Evolutionary conservation across 2,888 invertebrate genomes (phyloP), one percentile per base, ranked within the genome.

Genomic region (Mesochorus sp.): DNA sequence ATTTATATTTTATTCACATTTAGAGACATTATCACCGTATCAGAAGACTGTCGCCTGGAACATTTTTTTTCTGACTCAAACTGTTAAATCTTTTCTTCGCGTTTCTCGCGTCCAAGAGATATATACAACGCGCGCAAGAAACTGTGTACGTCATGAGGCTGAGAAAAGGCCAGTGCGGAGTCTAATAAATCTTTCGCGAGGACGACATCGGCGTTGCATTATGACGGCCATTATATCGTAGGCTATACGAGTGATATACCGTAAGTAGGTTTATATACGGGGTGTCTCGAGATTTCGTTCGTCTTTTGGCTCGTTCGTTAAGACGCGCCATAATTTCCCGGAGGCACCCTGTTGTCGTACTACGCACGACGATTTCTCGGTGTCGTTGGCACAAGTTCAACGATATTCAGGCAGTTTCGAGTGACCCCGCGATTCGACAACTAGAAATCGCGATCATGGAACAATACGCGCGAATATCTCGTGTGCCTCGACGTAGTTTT

Each of bases 371-470:
- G 14, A 47, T n/a, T 62, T 47, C 31, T 72, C 53, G 59, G 21
- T 61, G 76, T 68, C 79, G 74, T 82, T 85, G 85, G 85, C 85
- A 83, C 81, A 72, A 76, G 81, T 83, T 83, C 83, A 85, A 83
- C 62, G 79, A 74, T 68, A 70, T 75, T 77, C 64, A 78, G 64
- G 17, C 24, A 51, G 26, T n/a, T n/a, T n/a, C n/a, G n/a, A n/a
- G n/a, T n/a, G n/a, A n/a, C n/a, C n/a, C n/a, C n/a, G n/a, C n/a
- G n/a, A n/a, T n/a, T n/a, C n/a, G n/a, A n/a, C n/a, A n/a, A n/a
- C n/a, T n/a, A n/a, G n/a, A n/a, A n/a, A n/a, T n/a, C n/a, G n/a
- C n/a, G n/a, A n/a, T n/a, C n/a, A n/a, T n/a, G 12, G 4, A 39
- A 49, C 10, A 19, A 47, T 47, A 8, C 14, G 26, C 28, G 28